Base-by-base conservation (phyloP, 2,888 invertebrate species). In the Athrips mouffetella region DNA sequence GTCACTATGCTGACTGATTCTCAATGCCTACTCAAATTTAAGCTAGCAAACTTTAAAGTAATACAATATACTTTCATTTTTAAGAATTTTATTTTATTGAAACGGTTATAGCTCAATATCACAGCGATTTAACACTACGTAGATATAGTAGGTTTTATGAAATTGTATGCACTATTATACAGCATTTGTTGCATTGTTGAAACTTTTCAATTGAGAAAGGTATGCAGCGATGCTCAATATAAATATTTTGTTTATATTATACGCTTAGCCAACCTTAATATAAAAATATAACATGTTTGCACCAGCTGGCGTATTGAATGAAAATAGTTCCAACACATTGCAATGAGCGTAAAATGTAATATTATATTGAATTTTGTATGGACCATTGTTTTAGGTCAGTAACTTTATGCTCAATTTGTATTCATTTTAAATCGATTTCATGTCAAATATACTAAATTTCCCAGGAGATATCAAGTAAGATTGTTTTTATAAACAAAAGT, bases 341-440 rank as follows among this genome's bases (percentile, higher is more conserved):
- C 57, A 57, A 51, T 55, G 52, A 59, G 59, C 65, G 65, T 69
- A 58, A 69, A 70, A 54, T 62, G 59, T 64, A 74, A 70, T 67
- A 41, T 31, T 4, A 70, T 73, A 73, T 76, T 69, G 68, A 70
- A 75, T 73, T 66, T 74, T 78, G 76, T 78, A 80, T 76, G 52
- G 69, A 48, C 72, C 68, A 80, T 80, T 80, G 80, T 80, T 73
- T 66, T 54, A 57, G 58, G 51, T 62, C 63, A 62, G 50, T 48
- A 62, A 62, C 58, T 63, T 66, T 66, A 62, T 54, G 50, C 49
- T 50, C 58, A 50, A 57, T 59, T 57, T 63, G 58, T 56, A 58
- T 55, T 55, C 51, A 47, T 40, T 39, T 30, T 11, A 40, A 40
- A 40, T 25, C 40, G 23, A 40, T 13, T 40, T 18, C n/a, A n/a